phyloP scores from a whole-genome alignment of 2,797 vertebrate genomes.

The Varecia variegata region DNA sequence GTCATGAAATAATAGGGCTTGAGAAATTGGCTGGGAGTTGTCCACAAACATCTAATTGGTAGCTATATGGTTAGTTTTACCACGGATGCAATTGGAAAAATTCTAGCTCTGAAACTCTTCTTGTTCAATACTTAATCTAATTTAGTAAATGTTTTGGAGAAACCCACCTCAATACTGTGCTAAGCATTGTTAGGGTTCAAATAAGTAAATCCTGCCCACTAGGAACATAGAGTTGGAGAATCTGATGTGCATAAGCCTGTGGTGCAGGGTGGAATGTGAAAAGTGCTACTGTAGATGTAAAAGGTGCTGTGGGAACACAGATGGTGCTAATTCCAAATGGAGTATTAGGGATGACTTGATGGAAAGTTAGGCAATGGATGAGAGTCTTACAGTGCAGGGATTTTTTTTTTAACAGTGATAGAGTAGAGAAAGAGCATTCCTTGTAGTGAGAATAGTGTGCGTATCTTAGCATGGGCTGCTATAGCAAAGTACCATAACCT shows the following conservation, averaged over 20 bases:
- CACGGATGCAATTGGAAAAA: slow-evolving; percentile 22
- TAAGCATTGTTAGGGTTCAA: slow-evolving; percentile 17
- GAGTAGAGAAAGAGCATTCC: background rate
- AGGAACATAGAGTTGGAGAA: background rate
- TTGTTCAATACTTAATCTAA: slow-evolving; percentile 27
- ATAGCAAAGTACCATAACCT: background rate
- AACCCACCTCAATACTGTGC: background rate
- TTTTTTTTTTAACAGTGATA: background rate
- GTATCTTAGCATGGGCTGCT: background rate
- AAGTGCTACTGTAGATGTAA: background rate
- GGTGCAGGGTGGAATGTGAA: background rate
- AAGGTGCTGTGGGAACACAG: background rate
- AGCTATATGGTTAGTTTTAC: background rate
- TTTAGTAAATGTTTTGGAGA: slow-evolving; percentile 22
- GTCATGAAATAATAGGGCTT: slow-evolving; percentile 13
- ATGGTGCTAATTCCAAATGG: background rate
- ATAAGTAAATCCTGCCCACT: background rate
- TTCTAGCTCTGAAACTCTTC: slow-evolving; percentile 47
- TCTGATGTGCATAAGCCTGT: background rate
- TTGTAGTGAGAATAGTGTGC: background rate
- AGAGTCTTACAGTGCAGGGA: background rate
- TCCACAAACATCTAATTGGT: slow-evolving; percentile 13
- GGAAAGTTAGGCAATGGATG: background rate
- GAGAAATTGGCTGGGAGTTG: background rate
- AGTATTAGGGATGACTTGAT: background rate